A percentile compares a stretch with the other conserved stretches of the same genome.
Evolutionary conservation across 2,113 vertebrate genomes (phyloP).

Genomic region (Alethe diademata): DNA sequence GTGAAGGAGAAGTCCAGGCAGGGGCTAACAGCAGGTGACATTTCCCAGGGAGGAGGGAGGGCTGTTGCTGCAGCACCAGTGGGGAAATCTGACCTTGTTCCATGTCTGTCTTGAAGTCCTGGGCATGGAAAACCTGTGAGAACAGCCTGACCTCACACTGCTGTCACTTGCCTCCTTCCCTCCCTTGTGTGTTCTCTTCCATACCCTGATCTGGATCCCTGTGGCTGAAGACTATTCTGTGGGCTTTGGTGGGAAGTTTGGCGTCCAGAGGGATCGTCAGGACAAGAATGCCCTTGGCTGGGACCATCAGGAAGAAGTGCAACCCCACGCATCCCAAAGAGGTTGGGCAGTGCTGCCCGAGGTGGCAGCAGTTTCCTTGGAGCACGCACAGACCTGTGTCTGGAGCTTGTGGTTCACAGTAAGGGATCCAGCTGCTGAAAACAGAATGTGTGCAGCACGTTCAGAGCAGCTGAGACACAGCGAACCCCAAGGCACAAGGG

Average conservation of each 20-base stretch:
- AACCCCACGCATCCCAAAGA: slow-evolving; percentile 68
- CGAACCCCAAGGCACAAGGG: not conserved
- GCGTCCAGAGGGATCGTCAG: slow-evolving; percentile 83
- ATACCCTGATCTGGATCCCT: not conserved
- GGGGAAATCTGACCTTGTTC: not conserved
- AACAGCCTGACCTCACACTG: not conserved
- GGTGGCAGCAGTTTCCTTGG: not conserved
- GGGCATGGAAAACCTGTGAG: not conserved
- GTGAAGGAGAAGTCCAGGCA: not conserved
- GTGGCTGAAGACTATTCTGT: slow-evolving; percentile 59
- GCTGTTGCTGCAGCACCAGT: not conserved
- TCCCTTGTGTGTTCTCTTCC: not conserved
- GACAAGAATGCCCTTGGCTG: slow-evolving; percentile 77
- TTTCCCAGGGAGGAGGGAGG: not conserved
- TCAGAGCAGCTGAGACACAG: not conserved
- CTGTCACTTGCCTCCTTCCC: not conserved
- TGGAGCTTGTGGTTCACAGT: not conserved
- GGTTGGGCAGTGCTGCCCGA: not conserved
- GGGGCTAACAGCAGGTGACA: not conserved
- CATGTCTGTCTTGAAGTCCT: not conserved
- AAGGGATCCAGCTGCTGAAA: not conserved
- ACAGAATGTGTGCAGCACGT: rapidly evolving
- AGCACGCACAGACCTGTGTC: not conserved
- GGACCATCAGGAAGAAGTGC: slow-evolving; percentile 68
- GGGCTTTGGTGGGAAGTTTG: slow-evolving; percentile 77